Percentiles rank a stretch among this genome's conserved stretches.
Evolutionary conservation across 2,113 vertebrate species (phyloP).

Genomic region (Myrmecobius fasciatus): DNA sequence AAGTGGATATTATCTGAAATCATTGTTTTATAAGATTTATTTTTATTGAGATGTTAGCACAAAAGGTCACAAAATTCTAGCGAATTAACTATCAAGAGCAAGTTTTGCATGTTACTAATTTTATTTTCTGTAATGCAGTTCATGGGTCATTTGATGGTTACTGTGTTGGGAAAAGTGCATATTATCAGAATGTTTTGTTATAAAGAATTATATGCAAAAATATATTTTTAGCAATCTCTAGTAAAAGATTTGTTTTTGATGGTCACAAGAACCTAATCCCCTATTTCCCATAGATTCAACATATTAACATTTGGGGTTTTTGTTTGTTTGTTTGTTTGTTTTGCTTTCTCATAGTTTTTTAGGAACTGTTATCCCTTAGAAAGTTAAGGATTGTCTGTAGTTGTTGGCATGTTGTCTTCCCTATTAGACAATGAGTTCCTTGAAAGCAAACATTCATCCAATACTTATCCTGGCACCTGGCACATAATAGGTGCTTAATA

Average conservation of each 20-base stretch:
- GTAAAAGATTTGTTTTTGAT: not conserved
- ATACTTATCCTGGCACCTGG: not conserved
- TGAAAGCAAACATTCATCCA: not conserved
- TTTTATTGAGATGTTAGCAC: not conserved
- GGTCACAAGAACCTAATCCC: not conserved
- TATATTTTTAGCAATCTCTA: not conserved
- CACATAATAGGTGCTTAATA: not conserved
- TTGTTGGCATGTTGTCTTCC: not conserved
- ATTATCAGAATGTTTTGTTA: not conserved
- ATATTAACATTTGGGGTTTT: not conserved
- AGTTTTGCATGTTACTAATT: not conserved
- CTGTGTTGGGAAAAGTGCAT: not conserved
- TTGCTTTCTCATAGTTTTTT: not conserved
- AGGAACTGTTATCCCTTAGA: not conserved
- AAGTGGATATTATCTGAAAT: not conserved
- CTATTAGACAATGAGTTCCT: not conserved
- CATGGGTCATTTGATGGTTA: not conserved
- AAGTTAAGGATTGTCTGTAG: not conserved
- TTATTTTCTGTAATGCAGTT: not conserved
- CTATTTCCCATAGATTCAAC: not conserved
- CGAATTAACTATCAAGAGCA: not conserved
- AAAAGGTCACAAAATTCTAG: not conserved
- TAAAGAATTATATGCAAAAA: not conserved
- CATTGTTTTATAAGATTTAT: not conserved
- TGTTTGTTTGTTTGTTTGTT: no score